Evolutionary conservation across 1,140 invertebrate species (phyloP).

Genomic region (Pogonus chalceus): DNA sequence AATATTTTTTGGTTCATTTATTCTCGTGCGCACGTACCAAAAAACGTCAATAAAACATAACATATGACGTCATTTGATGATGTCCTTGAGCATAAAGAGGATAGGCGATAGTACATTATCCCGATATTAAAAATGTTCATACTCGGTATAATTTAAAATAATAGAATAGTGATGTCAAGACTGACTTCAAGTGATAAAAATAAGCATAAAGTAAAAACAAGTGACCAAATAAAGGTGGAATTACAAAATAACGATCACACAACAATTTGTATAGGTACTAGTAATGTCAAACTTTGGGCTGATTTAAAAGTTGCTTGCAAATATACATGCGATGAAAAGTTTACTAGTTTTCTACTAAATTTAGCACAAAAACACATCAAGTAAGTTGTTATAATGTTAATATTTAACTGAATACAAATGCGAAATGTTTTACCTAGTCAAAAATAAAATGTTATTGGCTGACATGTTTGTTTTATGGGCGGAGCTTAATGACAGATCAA

Average conservation of each 20-base stretch:
- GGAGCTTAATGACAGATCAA: conserved; percentile 32
- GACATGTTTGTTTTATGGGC: conserved; percentile 20
- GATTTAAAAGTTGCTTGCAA: conserved; percentile 31
- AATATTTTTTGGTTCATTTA: conserved; percentile 4
- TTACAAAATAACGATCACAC: conserved; percentile 11
- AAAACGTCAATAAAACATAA: conserved; percentile 5
- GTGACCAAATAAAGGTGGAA: conserved; percentile 9
- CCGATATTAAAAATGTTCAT: conserved; percentile 18
- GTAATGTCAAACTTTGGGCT: conserved; percentile 39
- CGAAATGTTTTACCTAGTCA: conserved; percentile 9
- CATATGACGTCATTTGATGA: not conserved
- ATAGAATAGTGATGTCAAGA: conserved; percentile 21
- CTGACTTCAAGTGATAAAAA: conserved; percentile 18
- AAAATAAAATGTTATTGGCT: conserved; percentile 1
- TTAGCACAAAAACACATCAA: conserved; percentile 34
- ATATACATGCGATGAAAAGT: conserved; percentile 38
- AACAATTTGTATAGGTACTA: conserved; percentile 31
- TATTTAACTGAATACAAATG: conserved; percentile 12
- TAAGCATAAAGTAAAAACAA: conserved; percentile 5
- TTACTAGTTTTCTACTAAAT: conserved; percentile 37
- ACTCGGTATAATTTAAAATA: conserved; percentile 7
- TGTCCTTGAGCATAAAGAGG: conserved; percentile 21
- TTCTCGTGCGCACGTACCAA: conserved; percentile 1
- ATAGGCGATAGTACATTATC: conserved; percentile 21
- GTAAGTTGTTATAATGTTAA: conserved; percentile 17